These are phyloP conservation scores for Drosophila nigrodunni DNA, from an alignment of 1,140 invertebrate genomes.

Conservation along the genomic window DNA sequence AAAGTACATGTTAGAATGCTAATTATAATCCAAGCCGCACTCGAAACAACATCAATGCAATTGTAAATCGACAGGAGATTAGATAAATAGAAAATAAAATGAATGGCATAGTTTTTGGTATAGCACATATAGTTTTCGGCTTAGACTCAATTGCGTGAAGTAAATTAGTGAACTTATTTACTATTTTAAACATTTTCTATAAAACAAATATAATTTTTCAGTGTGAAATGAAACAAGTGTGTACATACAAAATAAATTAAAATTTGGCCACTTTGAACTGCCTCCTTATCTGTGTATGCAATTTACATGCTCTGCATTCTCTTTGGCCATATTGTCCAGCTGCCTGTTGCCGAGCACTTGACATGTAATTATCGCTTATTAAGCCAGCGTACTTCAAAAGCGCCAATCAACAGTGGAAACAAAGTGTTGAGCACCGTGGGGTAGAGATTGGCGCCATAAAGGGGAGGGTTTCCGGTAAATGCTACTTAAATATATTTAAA, in stretches of 20 bases:
- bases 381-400: conserved; percentile 46
- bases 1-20: conserved; percentile 10
- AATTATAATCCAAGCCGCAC: conserved; percentile 39
- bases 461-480: conserved; percentile 27
- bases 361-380: conserved; percentile 58
- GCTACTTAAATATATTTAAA: conserved; percentile 81
- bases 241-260: too few species aligned
- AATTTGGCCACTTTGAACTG: conserved; percentile 22
- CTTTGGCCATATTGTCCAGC: conserved; percentile 5
- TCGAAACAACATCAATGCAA: conserved; percentile 2
- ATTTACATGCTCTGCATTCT: conserved; percentile 12
- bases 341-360: conserved; percentile 25
- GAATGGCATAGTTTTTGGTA: not conserved
- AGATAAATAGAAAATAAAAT: not conserved
- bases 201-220: too few species aligned
- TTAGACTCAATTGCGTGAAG: too few species aligned
- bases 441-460: too few species aligned
- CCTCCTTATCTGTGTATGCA: not conserved
- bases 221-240: too few species aligned
- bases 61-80: not conserved
- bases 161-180: too few species aligned
- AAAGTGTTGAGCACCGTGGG: not conserved
- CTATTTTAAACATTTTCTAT: too few species aligned
- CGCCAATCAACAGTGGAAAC: conserved; percentile 39
- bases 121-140: not conserved